Evolutionary conservation across 2,888 invertebrate species (phyloP).

Genomic region (Xestia ashworthii): DNA sequence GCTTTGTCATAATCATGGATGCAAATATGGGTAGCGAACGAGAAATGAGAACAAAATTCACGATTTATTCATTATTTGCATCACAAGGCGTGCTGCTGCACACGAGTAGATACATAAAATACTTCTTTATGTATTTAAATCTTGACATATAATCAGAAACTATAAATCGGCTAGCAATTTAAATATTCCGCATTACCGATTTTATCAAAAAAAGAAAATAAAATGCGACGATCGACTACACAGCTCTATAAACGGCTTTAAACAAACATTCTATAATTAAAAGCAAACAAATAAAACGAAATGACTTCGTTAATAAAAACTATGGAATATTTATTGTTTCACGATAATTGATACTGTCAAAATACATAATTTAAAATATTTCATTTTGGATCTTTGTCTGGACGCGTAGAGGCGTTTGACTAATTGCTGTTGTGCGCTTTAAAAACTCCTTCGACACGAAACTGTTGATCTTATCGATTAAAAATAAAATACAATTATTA

Average conservation of each 20-base stretch:
- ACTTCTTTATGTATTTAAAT: constrained; percentile 43
- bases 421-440: constrained; percentile 45
- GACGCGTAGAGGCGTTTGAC: constrained; percentile 55
- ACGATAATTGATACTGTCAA: constrained; percentile 54
- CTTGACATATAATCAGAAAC: constrained; percentile 33
- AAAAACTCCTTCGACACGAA: constrained; percentile 41
- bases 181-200: constrained; percentile 54
- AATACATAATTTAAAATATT: constrained; percentile 47
- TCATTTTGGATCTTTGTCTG: constrained; percentile 46
- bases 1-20: constrained; percentile 60
- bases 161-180: constrained; percentile 51
- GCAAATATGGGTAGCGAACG: constrained; percentile 54
- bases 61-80: constrained; percentile 54
- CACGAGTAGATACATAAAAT: constrained; percentile 43
- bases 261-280: constrained; percentile 57
- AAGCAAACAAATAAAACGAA: constrained; percentile 48
- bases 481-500: constrained; percentile 54
- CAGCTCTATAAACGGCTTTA: constrained; percentile 9
- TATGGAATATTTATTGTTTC: constrained; percentile 51
- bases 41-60: constrained; percentile 52
- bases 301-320: constrained; percentile 46
- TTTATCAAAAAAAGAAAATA: constrained; percentile 48
- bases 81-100: constrained; percentile 38
- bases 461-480: constrained; percentile 53
- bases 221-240: constrained; percentile 34